Evolutionary conservation across 2,797 vertebrate species (phyloP).

Genomic region (Sebastes steindachneri): DNA sequence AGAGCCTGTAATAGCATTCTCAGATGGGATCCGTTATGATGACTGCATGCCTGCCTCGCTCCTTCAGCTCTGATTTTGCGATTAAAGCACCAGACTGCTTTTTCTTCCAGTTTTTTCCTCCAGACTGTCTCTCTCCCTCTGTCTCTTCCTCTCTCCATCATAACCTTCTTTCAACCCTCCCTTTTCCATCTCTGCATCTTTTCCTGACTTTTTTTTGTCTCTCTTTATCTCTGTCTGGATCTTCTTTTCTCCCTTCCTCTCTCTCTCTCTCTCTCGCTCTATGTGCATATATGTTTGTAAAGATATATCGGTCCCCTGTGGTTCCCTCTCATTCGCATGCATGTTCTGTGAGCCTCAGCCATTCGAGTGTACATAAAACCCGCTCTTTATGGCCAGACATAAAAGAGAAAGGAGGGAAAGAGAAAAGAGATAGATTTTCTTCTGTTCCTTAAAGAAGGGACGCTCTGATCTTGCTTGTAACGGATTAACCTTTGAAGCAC

Average conservation of each 20-base stretch:
- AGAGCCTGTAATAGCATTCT: slow-evolving; percentile 78
- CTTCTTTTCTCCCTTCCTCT: slow-evolving; percentile 14
- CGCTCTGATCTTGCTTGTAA: slow-evolving; percentile 77
- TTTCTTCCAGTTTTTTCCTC: slow-evolving; percentile 39
- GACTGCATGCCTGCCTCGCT: slow-evolving; percentile 70
- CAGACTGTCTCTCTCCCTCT: slow-evolving; percentile 47
- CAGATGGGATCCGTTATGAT: slow-evolving; percentile 75
- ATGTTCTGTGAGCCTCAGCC: slow-evolving; percentile 80
- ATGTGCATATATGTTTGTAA: slow-evolving; percentile 75
- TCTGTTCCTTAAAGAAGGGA: slow-evolving; percentile 76
- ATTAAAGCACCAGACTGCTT: slow-evolving; percentile 72
- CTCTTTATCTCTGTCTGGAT: slow-evolving; percentile 51
- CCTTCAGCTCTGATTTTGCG: slow-evolving; percentile 74
- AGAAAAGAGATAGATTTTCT: slow-evolving; percentile 77
- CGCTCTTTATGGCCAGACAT: slow-evolving; percentile 80
- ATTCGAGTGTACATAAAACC: slow-evolving; percentile 85
- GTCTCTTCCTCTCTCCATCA: slow-evolving; percentile 42
- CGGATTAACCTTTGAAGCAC: slow-evolving; percentile 76
- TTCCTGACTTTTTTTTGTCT: slow-evolving; percentile 31
- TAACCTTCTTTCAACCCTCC: slow-evolving; percentile 31
- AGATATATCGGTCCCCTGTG: slow-evolving; percentile 77
- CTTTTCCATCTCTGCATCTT: slow-evolving; percentile 38
- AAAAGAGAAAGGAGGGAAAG: slow-evolving; percentile 74
- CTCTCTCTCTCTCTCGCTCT: slow-evolving; percentile 28
- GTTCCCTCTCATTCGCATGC: slow-evolving; percentile 81